These are phyloP conservation scores for Diplazon laetatorius DNA, from an alignment of 2,888 invertebrate species.

Conservation along the genomic window DNA sequence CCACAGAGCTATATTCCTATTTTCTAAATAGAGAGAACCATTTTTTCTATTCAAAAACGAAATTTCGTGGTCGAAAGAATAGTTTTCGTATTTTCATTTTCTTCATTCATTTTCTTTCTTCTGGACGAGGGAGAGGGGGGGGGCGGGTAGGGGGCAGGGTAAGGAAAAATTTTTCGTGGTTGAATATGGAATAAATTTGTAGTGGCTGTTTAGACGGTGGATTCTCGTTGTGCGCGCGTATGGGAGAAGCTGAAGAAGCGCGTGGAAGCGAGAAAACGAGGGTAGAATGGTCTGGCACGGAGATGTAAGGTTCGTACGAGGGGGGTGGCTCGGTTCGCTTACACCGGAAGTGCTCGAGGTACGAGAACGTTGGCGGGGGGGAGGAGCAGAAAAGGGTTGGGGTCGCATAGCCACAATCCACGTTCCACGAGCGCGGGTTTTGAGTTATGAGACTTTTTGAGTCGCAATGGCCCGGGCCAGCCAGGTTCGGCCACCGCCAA, in stretches of 20 bases:
- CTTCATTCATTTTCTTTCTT: too few species aligned
- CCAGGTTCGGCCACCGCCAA: not conserved
- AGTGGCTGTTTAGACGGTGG: not conserved
- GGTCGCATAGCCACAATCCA: constrained; percentile 51
- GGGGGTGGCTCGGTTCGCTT: constrained; percentile 43
- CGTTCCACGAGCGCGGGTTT: constrained; percentile 63
- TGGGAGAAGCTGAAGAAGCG: constrained; percentile 63
- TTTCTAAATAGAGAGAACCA: too few species aligned
- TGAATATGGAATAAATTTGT: constrained; percentile 49
- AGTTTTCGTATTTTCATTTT: too few species aligned
- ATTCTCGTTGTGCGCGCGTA: not conserved
- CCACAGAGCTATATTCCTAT: too few species aligned
- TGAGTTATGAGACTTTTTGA: constrained; percentile 80
- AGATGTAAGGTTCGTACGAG: constrained; percentile 69
- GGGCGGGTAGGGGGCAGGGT: too few species aligned
- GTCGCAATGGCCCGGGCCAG: constrained; percentile 49
- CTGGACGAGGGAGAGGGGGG: too few species aligned
- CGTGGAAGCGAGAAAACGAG: constrained; percentile 66
- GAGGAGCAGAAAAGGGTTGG: constrained; percentile 19
- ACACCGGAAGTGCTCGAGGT: constrained; percentile 76
- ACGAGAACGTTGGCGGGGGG: constrained; percentile 38
- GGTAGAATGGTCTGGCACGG: constrained; percentile 76
- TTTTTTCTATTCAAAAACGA: too few species aligned
- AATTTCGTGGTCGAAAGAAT: too few species aligned
- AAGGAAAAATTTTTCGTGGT: constrained; percentile 3